phyloP scores from a whole-genome alignment of 2,113 vertebrate genomes.

The Amphilophus citrinellus region DNA sequence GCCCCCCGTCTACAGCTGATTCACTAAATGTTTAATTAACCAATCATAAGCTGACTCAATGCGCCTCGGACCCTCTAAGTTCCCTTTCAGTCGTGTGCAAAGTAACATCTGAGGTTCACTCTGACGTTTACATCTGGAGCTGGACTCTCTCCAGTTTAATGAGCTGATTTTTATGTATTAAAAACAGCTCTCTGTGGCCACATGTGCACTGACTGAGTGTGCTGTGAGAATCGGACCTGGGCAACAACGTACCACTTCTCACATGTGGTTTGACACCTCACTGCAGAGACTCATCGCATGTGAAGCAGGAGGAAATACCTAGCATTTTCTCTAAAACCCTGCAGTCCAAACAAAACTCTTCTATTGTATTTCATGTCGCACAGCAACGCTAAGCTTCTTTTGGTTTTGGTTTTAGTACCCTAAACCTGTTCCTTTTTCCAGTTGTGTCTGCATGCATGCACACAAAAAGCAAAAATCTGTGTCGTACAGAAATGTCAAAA shows the following conservation, averaged over 20 bases:
- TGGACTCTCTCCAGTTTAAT: background rate
- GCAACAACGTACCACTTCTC: background rate
- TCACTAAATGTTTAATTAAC: too few species aligned
- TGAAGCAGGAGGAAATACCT: background rate
- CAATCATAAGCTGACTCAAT: too few species aligned
- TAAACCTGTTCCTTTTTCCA: background rate
- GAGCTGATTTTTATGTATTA: background rate
- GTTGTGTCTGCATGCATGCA: background rate
- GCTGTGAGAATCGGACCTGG: background rate
- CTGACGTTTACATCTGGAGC: background rate
- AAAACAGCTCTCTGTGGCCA: background rate
- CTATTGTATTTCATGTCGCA: background rate
- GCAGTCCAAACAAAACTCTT: background rate
- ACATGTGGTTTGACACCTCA: background rate
- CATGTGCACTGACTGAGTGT: background rate
- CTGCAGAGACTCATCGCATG: accelerated
- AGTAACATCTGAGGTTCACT: background rate
- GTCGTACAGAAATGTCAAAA: too few species aligned
- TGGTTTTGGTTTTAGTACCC: background rate
- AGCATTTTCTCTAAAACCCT: background rate
- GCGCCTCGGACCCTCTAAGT: too few species aligned
- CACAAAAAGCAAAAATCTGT: background rate
- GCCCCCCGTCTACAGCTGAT: too few species aligned
- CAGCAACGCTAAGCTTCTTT: background rate
- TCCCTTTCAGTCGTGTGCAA: background rate